These are phyloP conservation scores for Drosophila ficusphila DNA, from an alignment of 1,140 invertebrate species.

Conservation along the genomic window DNA sequence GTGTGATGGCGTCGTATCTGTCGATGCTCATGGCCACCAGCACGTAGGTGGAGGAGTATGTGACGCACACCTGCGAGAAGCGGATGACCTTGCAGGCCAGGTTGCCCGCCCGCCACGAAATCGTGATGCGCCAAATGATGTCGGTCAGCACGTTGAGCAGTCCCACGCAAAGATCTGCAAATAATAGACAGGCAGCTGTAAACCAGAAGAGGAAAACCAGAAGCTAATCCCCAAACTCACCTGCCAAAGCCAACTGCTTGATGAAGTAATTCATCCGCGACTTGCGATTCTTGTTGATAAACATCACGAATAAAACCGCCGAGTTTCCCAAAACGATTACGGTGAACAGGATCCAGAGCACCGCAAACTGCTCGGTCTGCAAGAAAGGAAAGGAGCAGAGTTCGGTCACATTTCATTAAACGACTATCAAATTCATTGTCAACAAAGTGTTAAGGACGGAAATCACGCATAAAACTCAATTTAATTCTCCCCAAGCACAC, in stretches of 20 bases:
- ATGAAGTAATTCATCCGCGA: constrained; percentile 99
- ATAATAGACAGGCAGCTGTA: neutral
- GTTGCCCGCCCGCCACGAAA: constrained; percentile 94
- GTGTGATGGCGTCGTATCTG: constrained; percentile 96
- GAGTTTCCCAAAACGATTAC: constrained; percentile 95
- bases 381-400: constrained; percentile 75
- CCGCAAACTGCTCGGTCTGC: constrained; percentile 94
- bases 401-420: constrained; percentile 58
- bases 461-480: constrained; percentile 78
- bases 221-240: constrained; percentile 85
- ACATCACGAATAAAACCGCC: constrained; percentile 92
- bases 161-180: constrained; percentile 92
- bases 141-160: constrained; percentile 94
- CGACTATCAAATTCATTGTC: constrained; percentile 62
- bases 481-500: constrained; percentile 52
- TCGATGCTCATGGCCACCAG: constrained; percentile 97
- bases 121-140: constrained; percentile 94
- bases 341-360: constrained; percentile 94
- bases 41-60: constrained; percentile 97
- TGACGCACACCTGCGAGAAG: constrained; percentile 92
- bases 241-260: constrained; percentile 96
- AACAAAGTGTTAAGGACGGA: constrained; percentile 77
- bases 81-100: constrained; percentile 94
- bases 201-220: neutral
- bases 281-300: constrained; percentile 93